A percentile compares a stretch with the other conserved stretches of the same genome.
phyloP scores from a whole-genome alignment of 2,113 vertebrate species.

The Paratilapia polleni region DNA sequence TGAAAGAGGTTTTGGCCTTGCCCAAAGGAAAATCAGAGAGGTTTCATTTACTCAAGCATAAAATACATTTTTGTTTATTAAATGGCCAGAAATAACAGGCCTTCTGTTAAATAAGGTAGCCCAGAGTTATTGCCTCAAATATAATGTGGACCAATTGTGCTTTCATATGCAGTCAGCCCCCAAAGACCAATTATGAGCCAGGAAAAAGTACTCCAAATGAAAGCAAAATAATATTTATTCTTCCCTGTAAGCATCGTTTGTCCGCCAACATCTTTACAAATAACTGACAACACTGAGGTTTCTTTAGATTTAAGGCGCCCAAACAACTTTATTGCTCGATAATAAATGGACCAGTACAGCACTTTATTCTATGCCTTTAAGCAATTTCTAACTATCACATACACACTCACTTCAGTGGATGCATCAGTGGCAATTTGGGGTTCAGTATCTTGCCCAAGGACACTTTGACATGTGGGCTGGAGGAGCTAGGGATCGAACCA shows the following conservation, averaged over 20 bases:
- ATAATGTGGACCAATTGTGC: not conserved
- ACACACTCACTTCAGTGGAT: not conserved
- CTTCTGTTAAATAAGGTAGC: not conserved
- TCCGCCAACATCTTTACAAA: not conserved
- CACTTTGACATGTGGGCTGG: not conserved
- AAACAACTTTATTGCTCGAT: not conserved
- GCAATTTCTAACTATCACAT: not conserved
- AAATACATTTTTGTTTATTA: slow-evolving; percentile 1
- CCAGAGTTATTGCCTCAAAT: not conserved
- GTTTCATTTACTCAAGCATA: not conserved
- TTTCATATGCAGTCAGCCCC: not conserved
- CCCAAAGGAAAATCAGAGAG: not conserved
- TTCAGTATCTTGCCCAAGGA: not conserved
- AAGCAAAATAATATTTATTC: slow-evolving; percentile 9
- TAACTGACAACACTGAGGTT: not conserved
- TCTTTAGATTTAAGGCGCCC: not conserved
- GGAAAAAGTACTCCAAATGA: not conserved
- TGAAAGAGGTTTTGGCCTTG: not conserved
- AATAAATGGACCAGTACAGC: not conserved
- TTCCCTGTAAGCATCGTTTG: not conserved
- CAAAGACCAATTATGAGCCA: not conserved
- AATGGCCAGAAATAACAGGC: not conserved
- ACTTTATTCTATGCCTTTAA: not conserved
- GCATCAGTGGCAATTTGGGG: not conserved
- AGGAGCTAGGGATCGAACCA: not conserved